Evolutionary conservation across 2,797 vertebrate species (phyloP).

Genomic region (Sebastes minor): DNA sequence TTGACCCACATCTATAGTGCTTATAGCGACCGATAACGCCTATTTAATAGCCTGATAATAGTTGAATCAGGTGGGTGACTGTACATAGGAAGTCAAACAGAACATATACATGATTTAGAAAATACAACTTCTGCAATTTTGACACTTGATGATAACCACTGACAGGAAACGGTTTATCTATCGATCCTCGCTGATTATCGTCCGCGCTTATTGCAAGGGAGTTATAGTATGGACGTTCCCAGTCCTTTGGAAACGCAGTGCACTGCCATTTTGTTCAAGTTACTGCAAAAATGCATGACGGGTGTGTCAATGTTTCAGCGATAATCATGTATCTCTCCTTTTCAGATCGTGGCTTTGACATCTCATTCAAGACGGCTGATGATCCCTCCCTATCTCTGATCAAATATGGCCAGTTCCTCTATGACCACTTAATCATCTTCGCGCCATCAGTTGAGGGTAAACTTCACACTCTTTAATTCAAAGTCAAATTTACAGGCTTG

Average conservation of each 20-base stretch:
- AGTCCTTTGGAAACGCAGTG: neutral
- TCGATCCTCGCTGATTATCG: no score
- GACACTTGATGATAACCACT: neutral
- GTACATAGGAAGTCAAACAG: neutral
- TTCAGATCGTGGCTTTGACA: slow-evolving; percentile 93
- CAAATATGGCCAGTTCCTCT: slow-evolving; percentile 97
- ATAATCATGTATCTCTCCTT: slow-evolving; percentile 8
- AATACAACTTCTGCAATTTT: neutral
- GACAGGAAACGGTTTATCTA: neutral
- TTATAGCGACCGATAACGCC: no score
- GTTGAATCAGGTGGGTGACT: no score
- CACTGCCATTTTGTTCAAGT: neutral
- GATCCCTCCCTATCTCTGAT: slow-evolving; percentile 93
- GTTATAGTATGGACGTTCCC: neutral
- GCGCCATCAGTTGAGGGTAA: slow-evolving; percentile 96
- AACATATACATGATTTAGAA: neutral
- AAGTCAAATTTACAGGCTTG: neutral
- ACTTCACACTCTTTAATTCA: neutral
- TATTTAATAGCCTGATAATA: no score
- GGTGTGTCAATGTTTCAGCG: neutral
- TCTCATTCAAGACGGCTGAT: slow-evolving; percentile 93
- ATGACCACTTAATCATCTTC: slow-evolving; percentile 95
- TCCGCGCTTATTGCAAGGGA: neutral
- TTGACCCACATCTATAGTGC: no score
- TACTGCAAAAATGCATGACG: neutral